phyloP scores from a whole-genome alignment of 2,888 invertebrate species.

The Pammene fasciana region DNA sequence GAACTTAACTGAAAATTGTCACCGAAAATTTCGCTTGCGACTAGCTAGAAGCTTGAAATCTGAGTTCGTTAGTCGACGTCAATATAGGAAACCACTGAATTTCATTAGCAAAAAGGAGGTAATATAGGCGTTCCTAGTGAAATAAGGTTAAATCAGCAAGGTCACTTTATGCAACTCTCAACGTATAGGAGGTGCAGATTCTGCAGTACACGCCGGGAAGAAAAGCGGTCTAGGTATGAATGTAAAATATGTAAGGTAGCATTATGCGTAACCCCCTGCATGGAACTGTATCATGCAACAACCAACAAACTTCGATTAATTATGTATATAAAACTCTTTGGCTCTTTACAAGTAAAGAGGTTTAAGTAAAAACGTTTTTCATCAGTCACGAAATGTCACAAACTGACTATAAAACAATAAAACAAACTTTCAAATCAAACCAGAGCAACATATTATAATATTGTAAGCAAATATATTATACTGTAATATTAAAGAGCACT shows the following conservation, averaged over 20 bases:
- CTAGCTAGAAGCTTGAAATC: neutral
- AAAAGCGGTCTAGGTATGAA: constrained; percentile 6
- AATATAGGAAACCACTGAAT: neutral
- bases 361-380: constrained; percentile 10
- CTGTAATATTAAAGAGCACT: constrained; percentile 4
- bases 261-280: constrained; percentile 7
- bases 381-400: constrained; percentile 6
- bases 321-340: constrained; percentile 10
- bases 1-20: neutral
- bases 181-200: constrained; percentile 11
- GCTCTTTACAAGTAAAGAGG: constrained; percentile 6
- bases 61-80: neutral
- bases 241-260: constrained; percentile 12
- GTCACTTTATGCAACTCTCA: constrained; percentile 4
- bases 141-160: constrained; percentile 7
- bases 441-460: constrained; percentile 11
- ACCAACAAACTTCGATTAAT: constrained; percentile 15
- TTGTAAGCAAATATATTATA: no score
- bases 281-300: constrained; percentile 8
- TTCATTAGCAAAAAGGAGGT: constrained; percentile 17
- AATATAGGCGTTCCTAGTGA: neutral
- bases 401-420: constrained; percentile 6
- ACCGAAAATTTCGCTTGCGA: neutral
- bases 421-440: constrained; percentile 1
- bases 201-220: constrained; percentile 8